Base-by-base conservation (phyloP, 2,113 vertebrate genomes). In the Psephotus haematonotus region DNA sequence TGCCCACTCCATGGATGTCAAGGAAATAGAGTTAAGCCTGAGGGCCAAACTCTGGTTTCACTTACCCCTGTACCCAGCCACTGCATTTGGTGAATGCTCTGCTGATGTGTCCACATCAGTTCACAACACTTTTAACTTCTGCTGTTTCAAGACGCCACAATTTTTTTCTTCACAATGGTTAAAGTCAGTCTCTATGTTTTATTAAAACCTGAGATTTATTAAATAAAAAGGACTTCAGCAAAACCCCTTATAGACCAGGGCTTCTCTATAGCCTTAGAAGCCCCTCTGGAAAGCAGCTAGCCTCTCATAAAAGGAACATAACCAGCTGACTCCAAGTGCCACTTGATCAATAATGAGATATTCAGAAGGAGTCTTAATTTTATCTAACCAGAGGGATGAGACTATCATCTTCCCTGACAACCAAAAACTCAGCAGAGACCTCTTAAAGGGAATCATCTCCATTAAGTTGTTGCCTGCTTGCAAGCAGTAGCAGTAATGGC, bases 291-390 rank as follows among this genome's bases (percentile, higher is more conserved):
- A 81, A 87, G 67, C 69, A 78, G 49, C 92, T 96, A 93, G 62
- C 84, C 88, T 92, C 95, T 96, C 88, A 85, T 74, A 96, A 91
- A 97, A 93, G 62, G 83, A 94, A 89, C 52, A 72, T 92, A 94
- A 92, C 88, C 91, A 96, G 83, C 86, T 97, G 95, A 97, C 53
- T 96, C 92, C 93, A 96, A 96, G 96, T 97, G 81, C 92, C 96
- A 96, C 96, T 97, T 97, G 93, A 96, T 96, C 93, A 96, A 97
- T 97, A 97, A 97, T 95, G 95, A 97, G 96, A 94, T 96, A 95
- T 96, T 97, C 96, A 97, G 92, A 96, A 97, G 91, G 95, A 97
- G 96, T 89, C 96, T 97, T 97, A 96, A 96, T 96, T 96, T 95
- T 96, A 96, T 96, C 90, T 96, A 96, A 94, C 96, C 83, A 5